phyloP scores from a whole-genome alignment of 1,140 invertebrate species.

The Heliothis subflexa region DNA sequence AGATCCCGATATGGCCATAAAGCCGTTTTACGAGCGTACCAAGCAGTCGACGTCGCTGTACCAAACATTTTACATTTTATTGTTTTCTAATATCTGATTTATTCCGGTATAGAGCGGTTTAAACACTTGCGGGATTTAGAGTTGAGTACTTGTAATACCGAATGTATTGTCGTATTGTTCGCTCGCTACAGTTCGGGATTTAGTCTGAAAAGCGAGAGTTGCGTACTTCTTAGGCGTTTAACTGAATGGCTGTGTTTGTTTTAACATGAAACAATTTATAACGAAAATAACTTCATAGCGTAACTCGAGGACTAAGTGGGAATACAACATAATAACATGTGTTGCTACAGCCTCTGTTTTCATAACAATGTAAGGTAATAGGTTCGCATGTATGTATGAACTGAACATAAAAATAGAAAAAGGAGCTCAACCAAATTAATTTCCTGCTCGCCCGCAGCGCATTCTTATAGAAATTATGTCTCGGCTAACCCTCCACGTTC shows the following conservation, averaged over 20 bases:
- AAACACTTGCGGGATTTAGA: constrained; percentile 17
- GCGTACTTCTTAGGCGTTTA: neutral
- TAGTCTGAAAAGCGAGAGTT: neutral
- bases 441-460: constrained; percentile 10
- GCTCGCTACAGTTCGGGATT: constrained; percentile 5
- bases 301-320: neutral
- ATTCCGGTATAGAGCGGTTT: constrained; percentile 28
- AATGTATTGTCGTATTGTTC: constrained; percentile 18
- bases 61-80: constrained; percentile 39
- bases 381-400: neutral
- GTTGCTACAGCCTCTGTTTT: neutral
- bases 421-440: constrained; percentile 35
- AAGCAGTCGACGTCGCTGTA: constrained; percentile 6
- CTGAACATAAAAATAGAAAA: constrained; percentile 29
- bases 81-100: constrained; percentile 44
- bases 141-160: constrained; percentile 14
- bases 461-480: constrained; percentile 10
- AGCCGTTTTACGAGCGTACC: constrained; percentile 30
- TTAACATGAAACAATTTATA: neutral
- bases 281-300: neutral
- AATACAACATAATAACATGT: neutral
- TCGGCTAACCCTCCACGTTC: neutral
- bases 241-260: neutral
- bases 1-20: constrained; percentile 38
- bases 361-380: constrained; percentile 8